Evolutionary conservation across 2,797 vertebrate genomes (phyloP).

Genomic region (Esox masquinongy): DNA sequence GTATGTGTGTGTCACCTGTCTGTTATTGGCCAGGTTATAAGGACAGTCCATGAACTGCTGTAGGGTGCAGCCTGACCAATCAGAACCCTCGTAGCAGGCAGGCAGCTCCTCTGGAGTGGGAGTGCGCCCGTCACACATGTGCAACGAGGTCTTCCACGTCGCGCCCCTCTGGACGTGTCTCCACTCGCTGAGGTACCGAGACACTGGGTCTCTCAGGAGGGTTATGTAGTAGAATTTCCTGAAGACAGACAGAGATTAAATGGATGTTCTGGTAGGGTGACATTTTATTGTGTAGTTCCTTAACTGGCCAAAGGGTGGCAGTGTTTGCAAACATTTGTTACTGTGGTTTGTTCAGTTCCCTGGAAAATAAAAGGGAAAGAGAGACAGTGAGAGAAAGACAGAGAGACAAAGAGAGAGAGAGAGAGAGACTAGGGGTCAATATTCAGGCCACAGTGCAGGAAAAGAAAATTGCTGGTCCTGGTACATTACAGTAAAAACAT

Average conservation of each 20-base stretch:
- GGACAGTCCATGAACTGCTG: constrained; percentile 99
- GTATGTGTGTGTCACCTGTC: too few species aligned
- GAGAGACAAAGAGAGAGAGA: constrained; percentile 25
- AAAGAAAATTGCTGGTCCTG: constrained; percentile 63
- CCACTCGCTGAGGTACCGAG: constrained; percentile 98
- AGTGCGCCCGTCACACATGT: constrained; percentile 97
- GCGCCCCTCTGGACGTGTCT: constrained; percentile 95
- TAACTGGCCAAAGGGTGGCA: constrained; percentile 53
- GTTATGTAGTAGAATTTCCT: constrained; percentile 99
- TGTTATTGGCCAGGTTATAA: constrained; percentile 83
- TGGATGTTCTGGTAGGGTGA: background rate
- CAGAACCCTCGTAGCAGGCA: constrained; percentile 93
- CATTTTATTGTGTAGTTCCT: constrained; percentile 21
- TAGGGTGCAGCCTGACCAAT: constrained; percentile 97
- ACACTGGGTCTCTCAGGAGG: constrained; percentile 92
- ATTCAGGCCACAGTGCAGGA: constrained; percentile 49
- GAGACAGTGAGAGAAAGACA: background rate
- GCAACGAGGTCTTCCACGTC: constrained; percentile 96
- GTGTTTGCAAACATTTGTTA: constrained; percentile 53
- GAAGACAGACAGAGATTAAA: constrained; percentile 15
- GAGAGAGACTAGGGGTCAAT: constrained; percentile 39
- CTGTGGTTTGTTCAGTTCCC: constrained; percentile 10
- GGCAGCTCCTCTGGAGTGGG: constrained; percentile 95
- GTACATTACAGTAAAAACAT: constrained; percentile 53
- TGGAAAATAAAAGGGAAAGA: background rate